A percentile compares a stretch with the other conserved stretches of the same genome.
Evolutionary conservation across 2,797 vertebrate genomes (phyloP).

Genomic region (Pristis pectinata): DNA sequence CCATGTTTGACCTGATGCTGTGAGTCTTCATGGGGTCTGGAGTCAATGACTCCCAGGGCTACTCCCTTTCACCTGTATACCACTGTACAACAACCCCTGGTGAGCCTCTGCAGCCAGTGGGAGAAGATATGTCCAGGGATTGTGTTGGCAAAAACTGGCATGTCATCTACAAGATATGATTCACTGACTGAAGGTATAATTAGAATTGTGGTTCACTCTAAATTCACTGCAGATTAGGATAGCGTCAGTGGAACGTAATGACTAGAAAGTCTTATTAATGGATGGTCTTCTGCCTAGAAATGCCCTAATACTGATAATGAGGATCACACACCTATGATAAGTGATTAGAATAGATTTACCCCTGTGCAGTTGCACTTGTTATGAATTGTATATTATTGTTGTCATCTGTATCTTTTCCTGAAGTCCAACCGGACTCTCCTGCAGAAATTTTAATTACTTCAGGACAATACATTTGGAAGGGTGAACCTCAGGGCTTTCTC

Average conservation of each 20-base stretch:
- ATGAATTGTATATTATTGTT: not conserved
- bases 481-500: not conserved
- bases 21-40: too few relatives aligned
- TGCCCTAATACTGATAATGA: not conserved
- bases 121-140: too few relatives aligned
- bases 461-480: not conserved
- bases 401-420: not conserved
- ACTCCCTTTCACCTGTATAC: too few relatives aligned
- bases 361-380: not conserved
- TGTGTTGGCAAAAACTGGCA: too few relatives aligned
- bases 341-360: not conserved
- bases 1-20: too few relatives aligned
- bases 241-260: not conserved
- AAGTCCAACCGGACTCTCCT: not conserved
- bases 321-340: not conserved
- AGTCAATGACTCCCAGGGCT: too few relatives aligned
- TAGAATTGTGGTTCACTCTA: not conserved
- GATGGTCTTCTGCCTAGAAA: not conserved
- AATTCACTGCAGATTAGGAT: not conserved
- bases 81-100: too few relatives aligned
- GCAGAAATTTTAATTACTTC: not conserved
- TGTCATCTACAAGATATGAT: too few relatives aligned
- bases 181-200: not conserved
- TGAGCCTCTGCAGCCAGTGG: too few relatives aligned
- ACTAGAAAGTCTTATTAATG: not conserved